Conservation (phyloP, 2,113 vertebrate genomes). For the Rhabdomys dilectus region DNA sequence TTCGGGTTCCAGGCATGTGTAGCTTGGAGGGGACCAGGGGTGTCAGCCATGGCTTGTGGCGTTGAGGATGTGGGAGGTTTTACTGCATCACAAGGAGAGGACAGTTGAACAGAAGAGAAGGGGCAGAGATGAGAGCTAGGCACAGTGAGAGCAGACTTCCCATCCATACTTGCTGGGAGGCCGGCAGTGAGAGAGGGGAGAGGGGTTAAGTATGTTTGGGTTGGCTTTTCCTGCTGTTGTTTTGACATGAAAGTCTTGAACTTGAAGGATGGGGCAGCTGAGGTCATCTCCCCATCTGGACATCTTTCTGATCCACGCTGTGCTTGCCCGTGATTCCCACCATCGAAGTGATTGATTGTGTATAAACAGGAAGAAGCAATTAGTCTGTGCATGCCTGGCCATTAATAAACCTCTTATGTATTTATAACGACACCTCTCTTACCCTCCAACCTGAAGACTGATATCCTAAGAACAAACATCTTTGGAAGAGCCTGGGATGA, state of each 20-base stretch:
- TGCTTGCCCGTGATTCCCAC: constrained; percentile 9
- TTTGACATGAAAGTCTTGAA: neutral
- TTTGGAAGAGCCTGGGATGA: neutral
- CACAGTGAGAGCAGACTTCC: neutral
- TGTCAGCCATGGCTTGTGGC: neutral
- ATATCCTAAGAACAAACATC: neutral
- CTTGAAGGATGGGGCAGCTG: neutral
- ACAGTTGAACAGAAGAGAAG: neutral
- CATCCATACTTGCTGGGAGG: neutral
- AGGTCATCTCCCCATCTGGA: neutral
- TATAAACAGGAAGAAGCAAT: constrained; percentile 79
- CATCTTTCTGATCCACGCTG: neutral
- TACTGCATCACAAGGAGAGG: neutral
- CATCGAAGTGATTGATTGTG: constrained; percentile 73
- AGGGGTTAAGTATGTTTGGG: neutral
- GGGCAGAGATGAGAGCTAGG: too few species aligned
- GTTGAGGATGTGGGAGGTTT: neutral
- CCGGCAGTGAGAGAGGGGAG: neutral
- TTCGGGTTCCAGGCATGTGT: too few species aligned
- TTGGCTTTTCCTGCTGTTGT: neutral
- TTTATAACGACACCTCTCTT: constrained; percentile 69
- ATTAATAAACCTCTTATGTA: constrained; percentile 78
- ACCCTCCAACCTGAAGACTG: constrained; percentile 66
- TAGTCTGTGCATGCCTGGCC: constrained; percentile 75
- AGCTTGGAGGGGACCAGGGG: neutral